phyloP scores from a whole-genome alignment of 2,888 invertebrate species.

The Ophonus ardosiacus region DNA sequence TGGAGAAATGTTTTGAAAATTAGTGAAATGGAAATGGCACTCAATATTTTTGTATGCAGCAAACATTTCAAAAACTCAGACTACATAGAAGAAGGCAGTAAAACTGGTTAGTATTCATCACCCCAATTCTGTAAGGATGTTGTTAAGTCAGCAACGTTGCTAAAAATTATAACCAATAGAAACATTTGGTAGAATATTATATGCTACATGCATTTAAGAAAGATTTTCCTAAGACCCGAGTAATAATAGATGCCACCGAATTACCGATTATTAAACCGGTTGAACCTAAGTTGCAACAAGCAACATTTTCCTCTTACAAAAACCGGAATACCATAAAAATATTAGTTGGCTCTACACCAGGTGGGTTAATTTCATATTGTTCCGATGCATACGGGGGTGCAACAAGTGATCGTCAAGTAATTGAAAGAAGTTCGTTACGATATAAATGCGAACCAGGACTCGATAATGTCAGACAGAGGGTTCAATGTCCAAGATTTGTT shows the following conservation, averaged over 20 bases:
- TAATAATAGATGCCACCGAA: background rate
- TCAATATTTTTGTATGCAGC: too few species aligned
- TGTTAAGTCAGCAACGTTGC: too few species aligned
- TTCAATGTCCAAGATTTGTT: background rate
- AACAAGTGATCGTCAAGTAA: background rate
- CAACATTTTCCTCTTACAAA: background rate
- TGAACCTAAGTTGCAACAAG: background rate
- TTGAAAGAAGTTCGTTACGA: background rate
- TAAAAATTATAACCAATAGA: too few species aligned
- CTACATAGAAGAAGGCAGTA: too few species aligned
- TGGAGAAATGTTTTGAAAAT: too few species aligned
- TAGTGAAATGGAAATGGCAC: too few species aligned
- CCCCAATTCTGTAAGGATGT: too few species aligned
- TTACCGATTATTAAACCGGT: background rate
- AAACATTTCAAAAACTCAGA: too few species aligned
- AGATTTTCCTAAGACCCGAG: background rate
- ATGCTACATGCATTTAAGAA: background rate
- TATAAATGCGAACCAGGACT: background rate
- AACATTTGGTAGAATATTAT: background rate
- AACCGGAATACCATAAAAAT: background rate
- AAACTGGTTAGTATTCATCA: too few species aligned
- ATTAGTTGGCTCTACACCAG: background rate
- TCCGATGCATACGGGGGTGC: too few species aligned
- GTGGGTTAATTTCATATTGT: background rate
- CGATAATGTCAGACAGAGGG: background rate